Conservation (phyloP, 2,888 invertebrate genomes). For the Oxyscelio sp. region DNA sequence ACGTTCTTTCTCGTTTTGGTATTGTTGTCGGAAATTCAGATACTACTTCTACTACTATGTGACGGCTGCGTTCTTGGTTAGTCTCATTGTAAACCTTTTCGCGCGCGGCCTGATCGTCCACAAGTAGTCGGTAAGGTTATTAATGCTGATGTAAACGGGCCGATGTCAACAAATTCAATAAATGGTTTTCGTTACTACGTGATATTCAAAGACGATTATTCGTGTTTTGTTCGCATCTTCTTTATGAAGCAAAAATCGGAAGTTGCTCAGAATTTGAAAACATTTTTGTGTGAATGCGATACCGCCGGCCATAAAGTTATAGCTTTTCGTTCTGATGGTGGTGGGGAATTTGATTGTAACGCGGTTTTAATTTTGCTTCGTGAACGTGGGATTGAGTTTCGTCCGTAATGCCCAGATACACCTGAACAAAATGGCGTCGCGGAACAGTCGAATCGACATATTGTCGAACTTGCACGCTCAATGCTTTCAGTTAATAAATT, state of each 20-base stretch:
- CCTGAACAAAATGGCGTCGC: slow-evolving; percentile 55
- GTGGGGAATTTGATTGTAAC: slow-evolving; percentile 67
- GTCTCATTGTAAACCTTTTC: slow-evolving; percentile 64
- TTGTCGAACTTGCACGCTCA: slow-evolving; percentile 54
- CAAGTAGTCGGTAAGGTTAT: slow-evolving; percentile 72
- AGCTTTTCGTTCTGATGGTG: slow-evolving; percentile 74
- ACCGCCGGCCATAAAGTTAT: slow-evolving; percentile 74
- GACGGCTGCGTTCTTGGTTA: slow-evolving; percentile 64
- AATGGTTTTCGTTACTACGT: slow-evolving; percentile 76
- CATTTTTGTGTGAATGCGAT: slow-evolving; percentile 75
- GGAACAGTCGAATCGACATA: slow-evolving; percentile 48
- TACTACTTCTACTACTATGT: slow-evolving; percentile 51
- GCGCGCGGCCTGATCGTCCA: slow-evolving; percentile 60
- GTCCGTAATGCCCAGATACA: slow-evolving; percentile 41
- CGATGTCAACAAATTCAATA: slow-evolving; percentile 74
- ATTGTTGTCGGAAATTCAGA: slow-evolving; percentile 3
- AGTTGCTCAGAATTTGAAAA: slow-evolving; percentile 66
- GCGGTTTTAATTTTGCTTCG: slow-evolving; percentile 14
- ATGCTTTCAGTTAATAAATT: slow-evolving; percentile 44
- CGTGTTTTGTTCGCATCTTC: slow-evolving; percentile 71
- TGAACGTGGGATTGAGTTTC: slow-evolving; percentile 46
- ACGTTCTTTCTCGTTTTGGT: neutral
- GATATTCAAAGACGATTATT: slow-evolving; percentile 74
- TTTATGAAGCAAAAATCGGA: slow-evolving; percentile 73
- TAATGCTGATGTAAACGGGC: slow-evolving; percentile 76